A percentile compares a stretch with the other conserved stretches of the same genome.
phyloP scores from a whole-genome alignment of 2,113 vertebrate genomes.

The Procavia capensis region DNA sequence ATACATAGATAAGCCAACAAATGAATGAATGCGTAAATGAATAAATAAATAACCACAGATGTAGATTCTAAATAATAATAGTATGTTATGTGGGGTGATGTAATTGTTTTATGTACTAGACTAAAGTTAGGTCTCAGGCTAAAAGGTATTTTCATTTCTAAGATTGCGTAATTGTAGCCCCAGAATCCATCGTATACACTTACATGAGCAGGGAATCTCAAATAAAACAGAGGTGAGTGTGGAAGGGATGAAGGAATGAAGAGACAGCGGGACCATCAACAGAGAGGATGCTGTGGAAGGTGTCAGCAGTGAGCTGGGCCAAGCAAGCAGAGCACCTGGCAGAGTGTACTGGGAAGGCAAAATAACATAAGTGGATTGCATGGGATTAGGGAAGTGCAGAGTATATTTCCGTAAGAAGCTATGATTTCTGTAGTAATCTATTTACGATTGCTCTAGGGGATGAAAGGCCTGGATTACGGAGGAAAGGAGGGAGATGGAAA shows the following conservation, averaged over 20 bases:
- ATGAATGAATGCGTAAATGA: background rate
- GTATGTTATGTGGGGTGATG: background rate
- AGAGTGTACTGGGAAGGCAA: too few species aligned
- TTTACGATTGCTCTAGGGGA: background rate
- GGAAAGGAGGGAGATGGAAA: background rate
- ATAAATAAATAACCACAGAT: background rate
- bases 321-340: background rate
- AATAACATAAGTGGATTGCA: background rate
- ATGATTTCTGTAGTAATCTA: background rate
- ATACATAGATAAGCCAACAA: background rate
- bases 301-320: fast-evolving
- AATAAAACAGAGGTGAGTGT: background rate
- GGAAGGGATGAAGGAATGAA: background rate
- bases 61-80: background rate
- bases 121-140: background rate
- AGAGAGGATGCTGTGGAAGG: background rate
- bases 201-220: background rate
- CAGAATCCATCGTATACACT: background rate
- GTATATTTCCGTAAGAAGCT: fast-evolving
- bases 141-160: background rate
- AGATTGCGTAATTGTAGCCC: background rate
- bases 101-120: background rate
- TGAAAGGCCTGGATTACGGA: background rate
- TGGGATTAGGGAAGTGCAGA: background rate
- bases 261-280: fast-evolving